Conservation (phyloP, 2,797 vertebrate genomes). For the Threskiornis aethiopicus region DNA sequence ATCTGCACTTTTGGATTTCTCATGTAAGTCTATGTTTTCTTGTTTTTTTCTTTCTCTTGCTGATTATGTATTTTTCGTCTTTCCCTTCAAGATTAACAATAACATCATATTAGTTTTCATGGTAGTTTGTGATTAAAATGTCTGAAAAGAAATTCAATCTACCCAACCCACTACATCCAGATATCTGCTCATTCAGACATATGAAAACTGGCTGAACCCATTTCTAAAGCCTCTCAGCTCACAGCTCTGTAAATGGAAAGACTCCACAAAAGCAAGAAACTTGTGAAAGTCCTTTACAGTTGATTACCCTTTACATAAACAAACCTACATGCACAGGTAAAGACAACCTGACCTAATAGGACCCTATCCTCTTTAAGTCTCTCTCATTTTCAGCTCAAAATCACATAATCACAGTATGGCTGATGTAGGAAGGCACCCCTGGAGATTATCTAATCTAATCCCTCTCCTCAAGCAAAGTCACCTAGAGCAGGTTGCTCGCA, state of each 20-base stretch:
- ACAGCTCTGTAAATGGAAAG: background rate
- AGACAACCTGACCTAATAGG: background rate
- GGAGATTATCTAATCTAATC: background rate
- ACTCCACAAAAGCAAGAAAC: background rate
- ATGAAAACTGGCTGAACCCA: background rate
- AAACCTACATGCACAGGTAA: background rate
- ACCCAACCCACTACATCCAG: background rate
- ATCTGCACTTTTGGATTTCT: background rate
- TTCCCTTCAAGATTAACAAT: background rate
- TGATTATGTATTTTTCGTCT: background rate
- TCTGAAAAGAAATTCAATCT: slow-evolving; percentile 14
- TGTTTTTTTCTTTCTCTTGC: background rate
- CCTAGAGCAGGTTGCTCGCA: background rate
- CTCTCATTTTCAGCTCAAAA: background rate
- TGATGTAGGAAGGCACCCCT: background rate
- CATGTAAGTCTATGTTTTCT: background rate
- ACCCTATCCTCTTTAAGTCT: background rate
- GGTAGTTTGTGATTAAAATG: background rate
- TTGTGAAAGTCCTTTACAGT: background rate
- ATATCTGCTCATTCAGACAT: background rate
- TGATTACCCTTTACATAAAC: background rate
- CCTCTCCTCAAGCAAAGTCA: background rate
- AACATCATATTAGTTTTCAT: background rate
- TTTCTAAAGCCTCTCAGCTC: background rate
- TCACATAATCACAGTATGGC: background rate